phyloP scores from a whole-genome alignment of 2,113 vertebrate species.

The Lycaon pictus region DNA sequence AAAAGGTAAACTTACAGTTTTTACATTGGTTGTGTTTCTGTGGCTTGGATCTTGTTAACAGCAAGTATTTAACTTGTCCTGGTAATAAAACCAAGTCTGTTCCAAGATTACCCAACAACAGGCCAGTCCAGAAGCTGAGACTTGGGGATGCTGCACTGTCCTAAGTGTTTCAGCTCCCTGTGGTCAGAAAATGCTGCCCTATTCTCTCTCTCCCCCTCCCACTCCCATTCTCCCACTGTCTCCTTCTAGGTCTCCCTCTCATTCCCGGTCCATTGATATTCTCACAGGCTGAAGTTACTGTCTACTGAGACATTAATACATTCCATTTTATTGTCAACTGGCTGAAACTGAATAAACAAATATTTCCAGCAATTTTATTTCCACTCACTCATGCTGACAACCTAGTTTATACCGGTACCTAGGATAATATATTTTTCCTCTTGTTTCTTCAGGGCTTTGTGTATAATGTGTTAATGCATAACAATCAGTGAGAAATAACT shows the following conservation, averaged over 20 bases:
- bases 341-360: slow-evolving; percentile 45
- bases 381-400: slow-evolving; percentile 69
- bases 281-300: background rate
- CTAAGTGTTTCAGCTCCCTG: background rate
- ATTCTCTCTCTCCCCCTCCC: background rate
- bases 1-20: background rate
- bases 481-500: slow-evolving; percentile 56
- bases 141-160: background rate
- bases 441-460: slow-evolving; percentile 62
- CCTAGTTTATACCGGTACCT: slow-evolving; percentile 53
- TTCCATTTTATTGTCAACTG: slow-evolving; percentile 62
- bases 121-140: background rate
- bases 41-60: background rate
- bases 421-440: slow-evolving; percentile 42
- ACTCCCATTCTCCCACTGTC: background rate
- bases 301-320: slow-evolving; percentile 50
- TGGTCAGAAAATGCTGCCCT: background rate
- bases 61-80: background rate
- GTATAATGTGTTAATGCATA: slow-evolving; percentile 71
- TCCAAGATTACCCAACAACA: background rate
- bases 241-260: background rate
- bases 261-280: background rate
- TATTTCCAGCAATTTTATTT: slow-evolving; percentile 73
- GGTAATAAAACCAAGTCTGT: background rate
- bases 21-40: background rate